Percentiles rank a stretch among this genome's conserved stretches.
Evolutionary conservation across 1,140 invertebrate species (phyloP).

Genomic region (Melipona quadrifasciata): DNA sequence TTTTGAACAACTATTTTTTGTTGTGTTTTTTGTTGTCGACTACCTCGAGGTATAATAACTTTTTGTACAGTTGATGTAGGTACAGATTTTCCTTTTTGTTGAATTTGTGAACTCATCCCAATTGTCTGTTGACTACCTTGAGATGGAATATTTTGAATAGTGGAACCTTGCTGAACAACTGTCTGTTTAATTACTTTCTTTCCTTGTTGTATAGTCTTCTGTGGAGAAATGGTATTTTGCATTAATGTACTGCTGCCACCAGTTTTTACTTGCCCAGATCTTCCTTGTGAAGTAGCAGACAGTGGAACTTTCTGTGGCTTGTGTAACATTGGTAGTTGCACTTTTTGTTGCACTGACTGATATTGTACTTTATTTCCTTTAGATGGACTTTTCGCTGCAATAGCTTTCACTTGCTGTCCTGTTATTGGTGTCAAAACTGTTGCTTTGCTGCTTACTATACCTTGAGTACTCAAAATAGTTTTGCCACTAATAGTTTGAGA

Average conservation of each 20-base stretch:
- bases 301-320: slow-evolving; percentile 67
- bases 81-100: slow-evolving; percentile 62
- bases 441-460: slow-evolving; percentile 75
- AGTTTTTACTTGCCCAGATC: slow-evolving; percentile 46
- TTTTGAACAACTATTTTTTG: slow-evolving; percentile 68
- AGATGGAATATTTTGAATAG: slow-evolving; percentile 48
- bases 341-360: slow-evolving; percentile 71
- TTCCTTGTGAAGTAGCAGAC: slow-evolving; percentile 54
- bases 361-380: slow-evolving; percentile 75
- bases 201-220: slow-evolving; percentile 49
- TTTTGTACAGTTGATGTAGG: slow-evolving; percentile 62
- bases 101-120: slow-evolving; percentile 39
- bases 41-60: slow-evolving; percentile 59
- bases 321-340: slow-evolving; percentile 73
- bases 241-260: slow-evolving; percentile 57
- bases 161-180: slow-evolving; percentile 52
- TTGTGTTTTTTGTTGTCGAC: slow-evolving; percentile 61
- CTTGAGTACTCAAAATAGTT: slow-evolving; percentile 66
- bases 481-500: slow-evolving; percentile 67
- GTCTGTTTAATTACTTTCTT: slow-evolving; percentile 69
- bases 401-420: slow-evolving; percentile 78
- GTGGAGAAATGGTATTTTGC: slow-evolving; percentile 59
- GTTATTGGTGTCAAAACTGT: slow-evolving; percentile 80
- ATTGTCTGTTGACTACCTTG: slow-evolving; percentile 52
- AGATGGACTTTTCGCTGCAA: slow-evolving; percentile 73